Percentiles rank a stretch among this genome's conserved stretches.
These are phyloP conservation scores for Sigmodon hispidus DNA, from an alignment of 2,113 vertebrate species.

Conservation along the genomic window DNA sequence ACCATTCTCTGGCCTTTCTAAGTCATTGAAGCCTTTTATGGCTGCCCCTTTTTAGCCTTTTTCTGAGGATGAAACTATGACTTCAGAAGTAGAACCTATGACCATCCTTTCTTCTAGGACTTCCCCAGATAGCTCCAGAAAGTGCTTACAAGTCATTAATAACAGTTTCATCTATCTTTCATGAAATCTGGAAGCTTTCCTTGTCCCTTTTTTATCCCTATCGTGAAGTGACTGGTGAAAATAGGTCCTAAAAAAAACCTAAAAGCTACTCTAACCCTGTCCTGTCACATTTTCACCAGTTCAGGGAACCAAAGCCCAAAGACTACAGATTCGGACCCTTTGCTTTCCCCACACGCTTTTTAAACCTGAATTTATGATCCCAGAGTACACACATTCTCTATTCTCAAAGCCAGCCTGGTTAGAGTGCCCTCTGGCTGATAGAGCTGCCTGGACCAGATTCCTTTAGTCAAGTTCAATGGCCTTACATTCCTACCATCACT, in stretches of 20 bases:
- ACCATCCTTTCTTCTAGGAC: not conserved
- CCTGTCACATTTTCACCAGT: not conserved
- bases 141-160: not conserved
- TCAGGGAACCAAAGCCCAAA: not conserved
- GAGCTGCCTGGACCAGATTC: not conserved
- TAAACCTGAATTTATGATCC: not conserved
- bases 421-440: not conserved
- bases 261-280: not conserved
- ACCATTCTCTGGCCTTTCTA: not conserved
- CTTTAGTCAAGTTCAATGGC: not conserved
- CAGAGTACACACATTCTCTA: not conserved
- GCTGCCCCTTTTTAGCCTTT: not conserved
- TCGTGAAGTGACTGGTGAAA: not conserved
- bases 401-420: not conserved
- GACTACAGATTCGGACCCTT: not conserved
- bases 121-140: not conserved
- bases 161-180: not conserved
- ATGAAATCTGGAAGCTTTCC: not conserved
- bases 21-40: not conserved
- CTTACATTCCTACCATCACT: not conserved
- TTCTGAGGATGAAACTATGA: not conserved
- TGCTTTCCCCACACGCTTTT: not conserved
- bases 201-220: not conserved
- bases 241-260: not conserved
- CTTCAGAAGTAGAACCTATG: not conserved